Base-by-base conservation (phyloP, 2,113 vertebrate species). In the Podilymbus podiceps region DNA sequence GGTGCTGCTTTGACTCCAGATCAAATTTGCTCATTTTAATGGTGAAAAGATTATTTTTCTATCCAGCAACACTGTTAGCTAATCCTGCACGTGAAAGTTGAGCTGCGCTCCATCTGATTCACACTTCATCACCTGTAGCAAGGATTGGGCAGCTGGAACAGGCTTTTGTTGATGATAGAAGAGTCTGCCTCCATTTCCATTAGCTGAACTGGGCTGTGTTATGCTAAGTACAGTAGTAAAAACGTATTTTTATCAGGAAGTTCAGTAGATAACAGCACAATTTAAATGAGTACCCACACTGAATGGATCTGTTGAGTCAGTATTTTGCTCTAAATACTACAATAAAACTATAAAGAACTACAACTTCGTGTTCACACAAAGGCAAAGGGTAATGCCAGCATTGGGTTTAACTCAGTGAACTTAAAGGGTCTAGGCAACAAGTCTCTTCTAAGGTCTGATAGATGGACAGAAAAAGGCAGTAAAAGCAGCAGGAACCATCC, bases 81-180 rank as follows among this genome's bases (percentile, higher is more conserved):
- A 95, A 96, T 90, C 88, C 92, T 95, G 66, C 53, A 78, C 0
- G 4, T 89, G 94, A 96, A 96, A 96, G 76, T 3, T 94, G 95
- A 97, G 88, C 94, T 94, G 83, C 5, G 1, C 30, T 85, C 79
- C 81, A 56, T 62, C 80, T 93, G 94, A 84, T 92, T 95, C 87
- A 80, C 86, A 90, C 93, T 88, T 97, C 94, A 95, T 91, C 95
- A 94, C 85, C 94, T 94, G 85, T 11, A 89, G 62, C 14, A 88
- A 79, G 84, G 47, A 47, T 5, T 67, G 88, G 59, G 89, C 79
- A 81, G 84, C 75, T 93, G 75, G 35, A 93, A 14, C 85, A 92
- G 79, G 8, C 13, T 33, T 88, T 74, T 79, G 25, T 33, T 92
- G 93, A 24, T 82, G 88, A 85, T 79, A 66, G 87, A 92, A 91